Evolutionary conservation across 2,888 invertebrate species (phyloP).

Genomic region (Tetanocera ferruginea): DNA sequence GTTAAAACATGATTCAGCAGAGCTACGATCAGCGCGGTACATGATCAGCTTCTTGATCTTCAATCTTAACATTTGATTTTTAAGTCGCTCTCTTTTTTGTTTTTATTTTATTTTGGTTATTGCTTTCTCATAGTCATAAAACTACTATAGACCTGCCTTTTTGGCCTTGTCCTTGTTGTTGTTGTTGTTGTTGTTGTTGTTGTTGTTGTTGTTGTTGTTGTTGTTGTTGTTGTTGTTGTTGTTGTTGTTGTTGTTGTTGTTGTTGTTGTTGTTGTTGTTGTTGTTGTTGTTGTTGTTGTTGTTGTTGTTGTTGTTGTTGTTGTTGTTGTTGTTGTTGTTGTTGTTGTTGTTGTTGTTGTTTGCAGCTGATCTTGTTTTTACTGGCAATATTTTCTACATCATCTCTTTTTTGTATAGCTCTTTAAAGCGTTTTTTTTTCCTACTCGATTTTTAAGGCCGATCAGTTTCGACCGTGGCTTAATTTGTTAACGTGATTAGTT

Average conservation of each 20-base stretch:
- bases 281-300: not conserved
- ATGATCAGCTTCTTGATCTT: not conserved
- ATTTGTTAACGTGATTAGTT: conserved; percentile 13
- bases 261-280: not conserved
- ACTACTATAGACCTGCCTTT: not conserved
- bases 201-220: not conserved
- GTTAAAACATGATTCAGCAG: conserved; percentile 14
- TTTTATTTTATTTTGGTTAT: not conserved
- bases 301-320: not conserved
- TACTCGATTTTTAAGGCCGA: not conserved
- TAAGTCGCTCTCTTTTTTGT: not conserved
- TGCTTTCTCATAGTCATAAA: not conserved
- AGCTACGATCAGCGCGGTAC: not conserved
- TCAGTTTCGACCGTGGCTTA: conserved; percentile 3
- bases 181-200: not conserved
- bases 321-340: not conserved
- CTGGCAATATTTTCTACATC: not conserved
- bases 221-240: not conserved
- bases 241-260: not conserved
- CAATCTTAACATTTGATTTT: not conserved
- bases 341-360: not conserved
- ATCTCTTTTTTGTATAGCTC: not conserved
- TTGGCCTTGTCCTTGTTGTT: not conserved
- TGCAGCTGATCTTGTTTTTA: not conserved
- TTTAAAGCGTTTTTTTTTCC: not conserved